Evolutionary conservation across 2,113 vertebrate species (phyloP).

Genomic region (Psephotus haematonotus): DNA sequence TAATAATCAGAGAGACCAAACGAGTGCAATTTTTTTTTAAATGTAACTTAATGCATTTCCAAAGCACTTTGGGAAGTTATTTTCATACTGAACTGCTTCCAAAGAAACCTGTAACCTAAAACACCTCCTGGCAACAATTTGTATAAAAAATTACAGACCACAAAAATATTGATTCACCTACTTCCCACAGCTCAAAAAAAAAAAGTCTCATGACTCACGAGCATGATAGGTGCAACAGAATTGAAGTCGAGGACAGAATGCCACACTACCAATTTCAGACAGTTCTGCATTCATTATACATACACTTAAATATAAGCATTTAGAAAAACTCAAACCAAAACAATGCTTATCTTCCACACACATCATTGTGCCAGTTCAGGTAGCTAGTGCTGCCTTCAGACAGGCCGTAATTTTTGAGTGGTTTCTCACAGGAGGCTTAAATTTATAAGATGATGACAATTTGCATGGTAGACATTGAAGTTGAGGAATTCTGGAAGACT

Average conservation of each 20-base stretch:
- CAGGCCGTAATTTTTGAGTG: neutral
- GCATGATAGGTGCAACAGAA: constrained; percentile 36
- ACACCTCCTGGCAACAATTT: neutral
- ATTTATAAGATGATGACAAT: neutral
- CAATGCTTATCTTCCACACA: neutral
- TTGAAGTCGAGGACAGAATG: neutral
- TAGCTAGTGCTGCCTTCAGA: neutral
- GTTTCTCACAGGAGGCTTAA: neutral
- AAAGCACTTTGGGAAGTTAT: constrained; percentile 34
- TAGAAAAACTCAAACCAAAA: neutral
- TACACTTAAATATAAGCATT: constrained; percentile 21
- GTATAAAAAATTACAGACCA: neutral
- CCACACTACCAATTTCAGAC: constrained; percentile 3
- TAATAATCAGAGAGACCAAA: constrained; percentile 47
- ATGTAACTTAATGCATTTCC: constrained; percentile 9
- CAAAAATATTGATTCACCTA: constrained; percentile 20
- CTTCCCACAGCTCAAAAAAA: constrained; percentile 1
- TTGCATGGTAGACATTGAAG: neutral
- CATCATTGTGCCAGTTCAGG: neutral
- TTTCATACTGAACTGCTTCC: constrained; percentile 21
- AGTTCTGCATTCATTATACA: constrained; percentile 17
- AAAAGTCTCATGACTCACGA: neutral
- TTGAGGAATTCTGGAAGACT: neutral
- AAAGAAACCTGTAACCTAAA: neutral
- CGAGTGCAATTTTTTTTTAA: neutral